Evolutionary conservation across 2,113 vertebrate species (phyloP).

Genomic region (Columba janthina): DNA sequence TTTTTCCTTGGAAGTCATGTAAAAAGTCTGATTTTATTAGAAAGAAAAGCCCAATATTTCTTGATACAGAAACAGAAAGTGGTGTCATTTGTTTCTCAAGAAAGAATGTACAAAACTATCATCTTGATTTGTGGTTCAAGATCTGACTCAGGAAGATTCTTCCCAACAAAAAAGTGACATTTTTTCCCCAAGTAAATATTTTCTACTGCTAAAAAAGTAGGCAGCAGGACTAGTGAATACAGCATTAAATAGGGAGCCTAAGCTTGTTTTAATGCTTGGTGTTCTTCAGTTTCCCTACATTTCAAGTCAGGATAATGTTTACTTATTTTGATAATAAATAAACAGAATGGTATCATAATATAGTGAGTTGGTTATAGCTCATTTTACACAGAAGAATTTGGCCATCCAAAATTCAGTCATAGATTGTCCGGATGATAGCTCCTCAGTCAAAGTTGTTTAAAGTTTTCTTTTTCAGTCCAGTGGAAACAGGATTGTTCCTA

Average conservation of each 20-base stretch:
- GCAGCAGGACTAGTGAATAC: background rate
- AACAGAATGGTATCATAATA: background rate
- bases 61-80: background rate
- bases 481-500: slow-evolving; percentile 24
- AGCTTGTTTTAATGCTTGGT: background rate
- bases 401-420: background rate
- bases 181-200: background rate
- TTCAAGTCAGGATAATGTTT: background rate
- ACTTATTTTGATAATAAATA: background rate
- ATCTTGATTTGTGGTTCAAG: background rate
- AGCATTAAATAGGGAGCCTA: background rate
- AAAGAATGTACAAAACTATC: background rate
- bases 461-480: background rate
- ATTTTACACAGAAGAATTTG: background rate
- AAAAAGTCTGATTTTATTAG: background rate
- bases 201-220: background rate
- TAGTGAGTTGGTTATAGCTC: background rate
- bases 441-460: background rate
- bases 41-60: background rate
- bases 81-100: background rate
- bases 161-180: background rate
- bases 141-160: background rate
- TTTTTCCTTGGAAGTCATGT: slow-evolving; percentile 7
- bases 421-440: background rate
- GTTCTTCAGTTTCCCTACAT: background rate